Conservation (phyloP, 2,888 invertebrate species). For the Nymphalis polychloros region DNA sequence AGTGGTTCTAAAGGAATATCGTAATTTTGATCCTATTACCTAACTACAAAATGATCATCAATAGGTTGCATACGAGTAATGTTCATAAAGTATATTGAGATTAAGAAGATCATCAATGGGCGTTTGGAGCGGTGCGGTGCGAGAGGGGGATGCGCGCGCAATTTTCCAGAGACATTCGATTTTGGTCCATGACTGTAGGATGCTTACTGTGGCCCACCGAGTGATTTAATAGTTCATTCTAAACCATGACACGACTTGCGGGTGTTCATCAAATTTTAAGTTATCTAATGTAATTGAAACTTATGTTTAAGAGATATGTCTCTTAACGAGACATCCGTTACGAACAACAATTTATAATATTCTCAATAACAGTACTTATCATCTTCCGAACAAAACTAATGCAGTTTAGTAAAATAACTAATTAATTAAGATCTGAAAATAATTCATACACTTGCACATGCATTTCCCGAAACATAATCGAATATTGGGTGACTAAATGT, state of each 20-base stretch:
- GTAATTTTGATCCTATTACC: constrained; percentile 3
- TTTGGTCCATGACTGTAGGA: constrained; percentile 82
- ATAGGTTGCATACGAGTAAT: constrained; percentile 46
- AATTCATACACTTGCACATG: neutral
- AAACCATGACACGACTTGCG: constrained; percentile 60
- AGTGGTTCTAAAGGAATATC: neutral
- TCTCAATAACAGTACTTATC: neutral
- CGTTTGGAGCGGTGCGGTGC: constrained; percentile 65
- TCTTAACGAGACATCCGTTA: neutral
- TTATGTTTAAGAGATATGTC: neutral
- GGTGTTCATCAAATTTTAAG: constrained; percentile 29
- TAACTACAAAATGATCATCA: neutral
- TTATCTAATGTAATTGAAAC: constrained; percentile 1
- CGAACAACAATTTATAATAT: neutral
- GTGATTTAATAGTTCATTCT: constrained; percentile 79
- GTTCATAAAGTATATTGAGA: constrained; percentile 68
- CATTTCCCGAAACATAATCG: neutral
- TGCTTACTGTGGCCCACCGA: constrained; percentile 76
- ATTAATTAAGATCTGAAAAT: neutral
- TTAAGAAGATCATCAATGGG: constrained; percentile 80
- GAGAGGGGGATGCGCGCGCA: constrained; percentile 76
- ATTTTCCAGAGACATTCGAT: constrained; percentile 78
- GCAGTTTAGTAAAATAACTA: too few species aligned
- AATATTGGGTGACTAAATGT: neutral
- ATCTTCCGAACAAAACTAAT: too few species aligned